phyloP scores from a whole-genome alignment of 2,888 invertebrate species.

The Rhaphigaster nebulosa region DNA sequence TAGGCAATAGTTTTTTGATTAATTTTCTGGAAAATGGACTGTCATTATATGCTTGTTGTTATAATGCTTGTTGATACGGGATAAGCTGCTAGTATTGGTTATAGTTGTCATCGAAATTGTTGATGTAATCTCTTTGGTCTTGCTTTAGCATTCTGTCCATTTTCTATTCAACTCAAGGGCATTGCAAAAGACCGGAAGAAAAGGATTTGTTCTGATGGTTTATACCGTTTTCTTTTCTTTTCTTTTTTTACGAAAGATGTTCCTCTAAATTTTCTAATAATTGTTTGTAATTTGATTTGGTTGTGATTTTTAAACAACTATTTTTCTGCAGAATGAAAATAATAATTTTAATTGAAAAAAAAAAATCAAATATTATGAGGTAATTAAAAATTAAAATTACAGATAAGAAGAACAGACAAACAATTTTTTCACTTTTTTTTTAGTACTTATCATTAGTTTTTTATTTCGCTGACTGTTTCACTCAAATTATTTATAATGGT shows the following conservation, averaged over 20 bases:
- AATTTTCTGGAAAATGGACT: not conserved
- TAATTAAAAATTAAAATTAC: no score
- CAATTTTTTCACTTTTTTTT: no score
- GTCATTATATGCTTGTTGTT: not conserved
- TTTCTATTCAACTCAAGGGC: not conserved
- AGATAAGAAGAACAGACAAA: no score
- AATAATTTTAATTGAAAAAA: no score
- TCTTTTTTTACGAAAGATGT: not conserved
- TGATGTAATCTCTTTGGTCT: not conserved
- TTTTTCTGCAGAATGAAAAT: no score
- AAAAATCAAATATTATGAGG: no score
- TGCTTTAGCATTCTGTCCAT: not conserved
- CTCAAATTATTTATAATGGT: no score
- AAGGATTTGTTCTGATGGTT: not conserved
- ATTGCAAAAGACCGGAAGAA: constrained; percentile 17
- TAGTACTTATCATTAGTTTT: no score
- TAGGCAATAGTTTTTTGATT: not conserved
- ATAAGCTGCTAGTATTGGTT: not conserved
- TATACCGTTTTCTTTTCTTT: not conserved
- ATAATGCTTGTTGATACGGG: not conserved
- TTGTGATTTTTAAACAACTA: no score
- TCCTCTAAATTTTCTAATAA: not conserved
- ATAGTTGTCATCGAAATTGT: not conserved
- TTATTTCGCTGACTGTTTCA: no score
- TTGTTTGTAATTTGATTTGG: not conserved